phyloP scores from a whole-genome alignment of 2,113 vertebrate genomes.

The Phalacrocorax aristotelis region DNA sequence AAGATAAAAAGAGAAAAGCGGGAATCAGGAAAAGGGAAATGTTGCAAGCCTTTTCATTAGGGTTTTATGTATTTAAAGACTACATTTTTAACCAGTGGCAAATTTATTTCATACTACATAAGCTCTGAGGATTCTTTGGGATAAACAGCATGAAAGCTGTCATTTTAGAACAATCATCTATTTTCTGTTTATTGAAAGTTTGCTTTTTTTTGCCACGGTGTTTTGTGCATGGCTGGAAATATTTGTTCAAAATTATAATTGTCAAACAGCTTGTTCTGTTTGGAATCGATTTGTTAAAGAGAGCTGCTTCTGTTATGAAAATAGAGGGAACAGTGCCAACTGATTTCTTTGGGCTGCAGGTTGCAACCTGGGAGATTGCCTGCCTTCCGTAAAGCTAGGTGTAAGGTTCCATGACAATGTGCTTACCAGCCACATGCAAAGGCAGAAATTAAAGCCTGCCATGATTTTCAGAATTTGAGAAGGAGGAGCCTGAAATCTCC shows the following conservation, averaged over 20 bases:
- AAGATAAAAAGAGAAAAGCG: conserved; percentile 62
- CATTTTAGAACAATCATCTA: conserved; percentile 59
- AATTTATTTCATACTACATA: conserved; percentile 47
- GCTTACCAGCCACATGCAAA: background rate
- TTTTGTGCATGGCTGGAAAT: conserved; percentile 44
- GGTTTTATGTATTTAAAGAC: conserved; percentile 65
- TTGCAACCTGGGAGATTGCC: background rate
- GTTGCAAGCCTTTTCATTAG: conserved; percentile 63
- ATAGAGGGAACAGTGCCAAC: background rate
- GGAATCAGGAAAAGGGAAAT: conserved; percentile 59
- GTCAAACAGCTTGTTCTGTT: conserved; percentile 9
- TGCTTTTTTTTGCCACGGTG: conserved; percentile 22
- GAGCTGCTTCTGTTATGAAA: background rate
- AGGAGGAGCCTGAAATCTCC: background rate
- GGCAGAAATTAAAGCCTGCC: background rate
- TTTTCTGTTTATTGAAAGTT: conserved; percentile 56
- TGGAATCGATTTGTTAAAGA: background rate
- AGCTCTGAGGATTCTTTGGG: conserved; percentile 54
- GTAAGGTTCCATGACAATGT: fast-evolving
- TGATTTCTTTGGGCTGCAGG: background rate
- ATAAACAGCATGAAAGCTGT: conserved; percentile 59
- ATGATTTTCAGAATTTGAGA: background rate
- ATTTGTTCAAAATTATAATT: conserved; percentile 51
- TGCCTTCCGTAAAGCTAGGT: background rate
- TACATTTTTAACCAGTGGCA: conserved; percentile 68